Evolutionary conservation across 2,888 invertebrate genomes (phyloP), one percentile per base, ranked within the genome.

Genomic region (Caenorhabditis sp.): DNA sequence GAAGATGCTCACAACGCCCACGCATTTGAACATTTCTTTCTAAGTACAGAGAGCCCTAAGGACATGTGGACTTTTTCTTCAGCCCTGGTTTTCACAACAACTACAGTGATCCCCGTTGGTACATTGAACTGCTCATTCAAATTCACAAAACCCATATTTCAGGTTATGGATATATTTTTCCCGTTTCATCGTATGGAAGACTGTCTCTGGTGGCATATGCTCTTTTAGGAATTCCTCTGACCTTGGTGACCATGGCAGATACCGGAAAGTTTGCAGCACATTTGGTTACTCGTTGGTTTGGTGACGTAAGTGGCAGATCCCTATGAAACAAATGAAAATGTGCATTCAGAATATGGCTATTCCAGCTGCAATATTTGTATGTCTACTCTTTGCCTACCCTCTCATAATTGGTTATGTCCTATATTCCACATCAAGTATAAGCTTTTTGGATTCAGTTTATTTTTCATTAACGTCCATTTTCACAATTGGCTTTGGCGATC

Each of bases 61-160:
- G 83, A 83, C 24, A 61, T 80, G 62, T 83, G 83, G 83, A 79
- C 83, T 1, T 77, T 81, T 30, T 73, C 80, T 0, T 79, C 79
- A 3, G 77, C 83, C 2, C 70, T 83, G 24, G 71, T 83, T 1
- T 83, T 83, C 46, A 83, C 83, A 1, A 79, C 81, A 6, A 83
- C 83, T 52, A 83, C 83, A 15, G 83, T 83, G 26, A 83, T 83
- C n/a, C 83, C 83, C n/a, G 83, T 83, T 30, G 83, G 83, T 83
- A 2, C 27, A 80, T 35, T 2, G 30, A 7, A 30, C 9, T 9
- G 5, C 30, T 30, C 5, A 30, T 30, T 30, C 46, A 35, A 39
- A 30, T 48, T 50, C n/a, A n/a, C n/a, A n/a, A n/a, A n/a, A n/a
- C n/a, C 15, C 11, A 61, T 20, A 11, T 52, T 35, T 35, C 48